These are phyloP conservation scores for Caranx melampygus DNA, from an alignment of 2,113 vertebrate genomes.

Conservation along the genomic window DNA sequence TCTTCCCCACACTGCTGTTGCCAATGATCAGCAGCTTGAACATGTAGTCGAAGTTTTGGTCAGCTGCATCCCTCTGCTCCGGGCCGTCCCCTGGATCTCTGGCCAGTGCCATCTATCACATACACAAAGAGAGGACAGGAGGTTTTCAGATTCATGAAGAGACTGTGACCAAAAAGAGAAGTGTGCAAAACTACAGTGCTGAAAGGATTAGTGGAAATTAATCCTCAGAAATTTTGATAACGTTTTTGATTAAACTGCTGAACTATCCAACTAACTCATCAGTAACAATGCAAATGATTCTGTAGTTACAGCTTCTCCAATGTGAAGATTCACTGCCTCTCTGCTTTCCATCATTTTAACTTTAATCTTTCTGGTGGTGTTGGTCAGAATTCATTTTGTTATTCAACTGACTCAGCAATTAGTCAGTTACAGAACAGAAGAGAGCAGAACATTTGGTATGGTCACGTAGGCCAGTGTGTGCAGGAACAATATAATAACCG, in stretches of 20 bases:
- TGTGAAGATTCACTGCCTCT: background rate
- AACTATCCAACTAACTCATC: background rate
- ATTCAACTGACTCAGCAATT: too few relatives aligned
- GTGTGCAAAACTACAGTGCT: background rate
- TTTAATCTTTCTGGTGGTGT: background rate
- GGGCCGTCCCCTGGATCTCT: constrained; percentile 76
- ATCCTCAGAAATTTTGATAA: background rate
- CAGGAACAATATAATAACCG: background rate
- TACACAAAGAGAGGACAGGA: background rate
- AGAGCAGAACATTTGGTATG: background rate
- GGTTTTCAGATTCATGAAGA: background rate
- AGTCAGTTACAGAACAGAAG: too few relatives aligned
- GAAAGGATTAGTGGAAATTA: background rate
- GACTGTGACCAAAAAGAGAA: background rate
- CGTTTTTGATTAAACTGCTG: background rate
- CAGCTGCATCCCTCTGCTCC: constrained; percentile 85
- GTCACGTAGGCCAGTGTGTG: background rate
- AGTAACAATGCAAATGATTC: background rate
- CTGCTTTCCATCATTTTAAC: background rate
- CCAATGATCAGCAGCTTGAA: constrained; percentile 93
- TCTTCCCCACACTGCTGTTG: constrained; percentile 93
- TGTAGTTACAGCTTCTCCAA: background rate
- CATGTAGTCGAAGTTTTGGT: constrained; percentile 96
- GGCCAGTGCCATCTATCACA: constrained; percentile 86
- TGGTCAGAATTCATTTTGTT: too few relatives aligned